Percentiles rank a stretch among this genome's conserved stretches.
Evolutionary conservation across 2,888 invertebrate species (phyloP).

Genomic region (Dendrolimus houi): DNA sequence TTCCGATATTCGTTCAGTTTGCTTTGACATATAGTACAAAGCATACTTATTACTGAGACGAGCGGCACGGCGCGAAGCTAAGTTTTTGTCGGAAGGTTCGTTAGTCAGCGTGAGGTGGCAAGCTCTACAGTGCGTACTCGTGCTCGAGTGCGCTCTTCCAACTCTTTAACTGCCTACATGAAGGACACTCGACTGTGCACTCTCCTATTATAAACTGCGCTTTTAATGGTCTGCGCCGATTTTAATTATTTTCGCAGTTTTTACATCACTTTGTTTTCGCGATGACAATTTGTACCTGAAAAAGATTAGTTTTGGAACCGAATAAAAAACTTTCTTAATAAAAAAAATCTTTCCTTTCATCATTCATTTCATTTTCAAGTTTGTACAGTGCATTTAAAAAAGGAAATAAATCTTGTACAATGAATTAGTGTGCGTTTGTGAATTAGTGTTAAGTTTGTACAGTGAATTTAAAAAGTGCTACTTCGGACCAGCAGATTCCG

Average conservation of each 20-base stretch:
- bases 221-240: constrained; percentile 71
- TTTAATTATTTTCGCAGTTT: constrained; percentile 67
- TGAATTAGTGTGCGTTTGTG: too few relatives aligned
- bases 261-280: constrained; percentile 35
- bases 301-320: too few relatives aligned
- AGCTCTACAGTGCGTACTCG: constrained; percentile 63
- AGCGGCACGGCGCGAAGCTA: constrained; percentile 18
- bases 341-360: too few relatives aligned
- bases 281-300: constrained; percentile 12
- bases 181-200: constrained; percentile 67
- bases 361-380: too few relatives aligned
- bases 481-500: too few relatives aligned
- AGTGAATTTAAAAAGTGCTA: too few relatives aligned
- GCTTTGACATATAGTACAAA: too few relatives aligned
- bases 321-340: too few relatives aligned
- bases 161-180: constrained; percentile 76
- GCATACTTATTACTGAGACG: constrained; percentile 19
- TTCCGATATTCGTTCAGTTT: too few relatives aligned
- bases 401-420: too few relatives aligned
- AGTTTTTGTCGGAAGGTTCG: constrained; percentile 69
- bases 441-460: too few relatives aligned
- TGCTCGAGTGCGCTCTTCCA: constrained; percentile 67
- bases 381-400: too few relatives aligned
- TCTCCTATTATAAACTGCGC: constrained; percentile 75
- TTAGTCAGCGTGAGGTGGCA: constrained; percentile 66